phyloP scores from a whole-genome alignment of 2,113 vertebrate species.

The Cyprinodon tularosa region DNA sequence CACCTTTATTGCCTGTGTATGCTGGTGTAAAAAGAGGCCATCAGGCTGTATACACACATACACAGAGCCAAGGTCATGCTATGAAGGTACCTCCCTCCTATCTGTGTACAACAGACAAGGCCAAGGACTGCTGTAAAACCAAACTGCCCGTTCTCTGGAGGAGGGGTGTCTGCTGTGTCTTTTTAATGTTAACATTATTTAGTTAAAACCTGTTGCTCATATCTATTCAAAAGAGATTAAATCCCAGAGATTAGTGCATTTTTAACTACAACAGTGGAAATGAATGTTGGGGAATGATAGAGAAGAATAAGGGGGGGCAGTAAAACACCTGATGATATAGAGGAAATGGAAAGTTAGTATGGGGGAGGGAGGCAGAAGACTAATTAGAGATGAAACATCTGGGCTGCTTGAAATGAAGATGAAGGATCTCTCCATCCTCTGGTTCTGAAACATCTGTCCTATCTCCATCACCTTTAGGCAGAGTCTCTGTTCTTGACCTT shows the following conservation, averaged over 20 bases:
- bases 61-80: conserved; percentile 2
- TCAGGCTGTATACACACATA: not conserved
- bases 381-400: not conserved
- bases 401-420: not conserved
- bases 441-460: not conserved
- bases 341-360: not conserved
- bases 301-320: not conserved
- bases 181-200: not conserved
- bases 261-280: not conserved
- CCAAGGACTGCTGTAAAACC: conserved; percentile 34
- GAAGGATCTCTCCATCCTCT: no score
- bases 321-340: not conserved
- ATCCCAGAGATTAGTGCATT: not conserved
- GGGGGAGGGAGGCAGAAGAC: not conserved
- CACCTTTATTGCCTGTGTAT: conserved; percentile 6
- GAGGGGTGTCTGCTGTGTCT: not conserved
- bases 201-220: not conserved
- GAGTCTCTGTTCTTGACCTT: not conserved
- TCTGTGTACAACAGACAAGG: conserved; percentile 30
- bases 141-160: not conserved
- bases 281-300: no score
- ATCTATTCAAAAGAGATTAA: not conserved
- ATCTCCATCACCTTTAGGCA: not conserved
- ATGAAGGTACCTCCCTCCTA: conserved; percentile 15
- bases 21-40: not conserved